Percentiles rank a stretch among this genome's conserved stretches.
Evolutionary conservation across 2,113 vertebrate species (phyloP).

Genomic region (Sphaerodactylus townsendi): DNA sequence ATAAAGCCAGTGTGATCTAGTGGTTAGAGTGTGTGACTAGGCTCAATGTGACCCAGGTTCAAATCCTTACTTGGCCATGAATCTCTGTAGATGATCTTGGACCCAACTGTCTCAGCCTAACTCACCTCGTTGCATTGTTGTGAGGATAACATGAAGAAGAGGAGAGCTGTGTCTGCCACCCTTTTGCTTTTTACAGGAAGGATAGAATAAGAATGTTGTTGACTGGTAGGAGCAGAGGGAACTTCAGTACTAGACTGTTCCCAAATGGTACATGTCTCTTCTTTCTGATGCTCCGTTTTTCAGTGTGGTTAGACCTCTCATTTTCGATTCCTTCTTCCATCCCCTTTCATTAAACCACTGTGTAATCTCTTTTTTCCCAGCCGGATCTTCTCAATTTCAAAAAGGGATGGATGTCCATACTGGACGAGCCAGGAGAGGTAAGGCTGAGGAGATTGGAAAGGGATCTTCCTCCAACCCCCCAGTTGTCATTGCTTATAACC

Average conservation of each 20-base stretch:
- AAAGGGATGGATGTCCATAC: slow-evolving; percentile 98
- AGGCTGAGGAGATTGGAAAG: neutral
- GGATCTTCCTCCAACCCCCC: neutral
- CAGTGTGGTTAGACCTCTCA: neutral
- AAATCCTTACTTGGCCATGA: too few species aligned
- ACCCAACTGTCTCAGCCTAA: too few species aligned
- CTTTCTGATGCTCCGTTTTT: neutral
- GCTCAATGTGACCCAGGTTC: too few species aligned
- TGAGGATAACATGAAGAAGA: too few species aligned
- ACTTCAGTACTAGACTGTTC: neutral
- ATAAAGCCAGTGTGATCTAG: too few species aligned
- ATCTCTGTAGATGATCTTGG: too few species aligned
- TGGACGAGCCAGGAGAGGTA: slow-evolving; percentile 90
- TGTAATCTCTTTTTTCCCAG: slow-evolving; percentile 66
- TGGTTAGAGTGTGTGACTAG: too few species aligned
- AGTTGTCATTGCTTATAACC: neutral
- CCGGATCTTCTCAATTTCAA: slow-evolving; percentile 98
- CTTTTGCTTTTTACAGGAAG: neutral
- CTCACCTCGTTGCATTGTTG: too few species aligned
- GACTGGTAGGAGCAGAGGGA: too few species aligned
- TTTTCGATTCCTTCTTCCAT: neutral
- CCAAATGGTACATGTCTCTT: neutral
- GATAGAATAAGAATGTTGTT: neutral
- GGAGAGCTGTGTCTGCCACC: too few species aligned
- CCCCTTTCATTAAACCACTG: neutral